Conservation (phyloP, 2,797 vertebrate genomes). For the Falco berigora region DNA sequence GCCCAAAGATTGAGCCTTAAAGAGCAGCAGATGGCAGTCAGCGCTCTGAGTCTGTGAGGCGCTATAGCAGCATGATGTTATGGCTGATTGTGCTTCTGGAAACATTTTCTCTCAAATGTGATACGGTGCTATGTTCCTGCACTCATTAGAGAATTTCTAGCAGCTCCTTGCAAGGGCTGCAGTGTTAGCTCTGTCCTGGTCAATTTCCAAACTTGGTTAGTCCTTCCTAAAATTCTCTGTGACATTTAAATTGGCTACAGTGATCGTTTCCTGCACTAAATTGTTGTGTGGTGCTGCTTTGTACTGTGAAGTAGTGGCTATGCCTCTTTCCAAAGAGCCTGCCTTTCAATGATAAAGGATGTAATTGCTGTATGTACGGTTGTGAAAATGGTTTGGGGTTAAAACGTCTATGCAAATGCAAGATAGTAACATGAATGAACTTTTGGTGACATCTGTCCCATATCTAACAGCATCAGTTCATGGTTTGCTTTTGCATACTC, state of each 20-base stretch:
- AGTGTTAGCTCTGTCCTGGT: background rate
- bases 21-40: background rate
- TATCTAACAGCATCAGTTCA: background rate
- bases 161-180: background rate
- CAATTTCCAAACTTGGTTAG: background rate
- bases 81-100: background rate
- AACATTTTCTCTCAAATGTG: background rate
- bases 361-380: background rate
- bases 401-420: background rate
- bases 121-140: background rate
- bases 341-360: background rate
- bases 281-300: background rate
- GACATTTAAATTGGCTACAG: background rate
- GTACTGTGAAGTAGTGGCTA: background rate
- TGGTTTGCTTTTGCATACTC: slow-evolving; percentile 7
- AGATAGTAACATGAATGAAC: background rate
- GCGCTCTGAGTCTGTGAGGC: background rate
- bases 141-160: background rate
- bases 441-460: background rate
- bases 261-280: background rate
- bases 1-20: background rate
- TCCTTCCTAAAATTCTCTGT: background rate
- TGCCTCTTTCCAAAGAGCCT: background rate
- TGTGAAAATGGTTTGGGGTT: background rate
- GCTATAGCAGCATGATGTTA: background rate